Base-by-base conservation (phyloP, 2,888 invertebrate genomes). In the Panopea generosa region DNA sequence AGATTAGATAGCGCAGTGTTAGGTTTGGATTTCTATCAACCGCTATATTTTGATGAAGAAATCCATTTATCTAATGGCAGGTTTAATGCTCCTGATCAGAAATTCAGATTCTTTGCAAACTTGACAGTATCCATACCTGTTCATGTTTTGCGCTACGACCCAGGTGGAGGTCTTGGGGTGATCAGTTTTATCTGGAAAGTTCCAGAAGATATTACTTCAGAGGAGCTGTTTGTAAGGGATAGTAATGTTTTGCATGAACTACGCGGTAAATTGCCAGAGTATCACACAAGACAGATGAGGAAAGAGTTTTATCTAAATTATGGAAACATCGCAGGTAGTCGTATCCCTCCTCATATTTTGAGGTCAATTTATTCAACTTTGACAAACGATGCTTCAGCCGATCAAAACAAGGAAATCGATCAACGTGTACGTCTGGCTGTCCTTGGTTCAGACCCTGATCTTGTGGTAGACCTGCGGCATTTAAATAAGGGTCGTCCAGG, bases 401-500 rank as follows among this genome's bases (percentile, higher is more conserved):
- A 45, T 24, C 59, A 56, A 33, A 75, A 79, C 33, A 60, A 71
- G n/a, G 26, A 29, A 7, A 33, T 79, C 0, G 66, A 66, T 22
- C 27, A 16, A 18, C 16, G 77, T 2, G 26, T 77, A 0, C 26
- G 57, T n/a, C 40, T 49, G 29, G 60, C 77, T 26, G 29, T 77
- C 7, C n/a, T 55, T n/a, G n/a, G 27, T 1, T 20, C 45, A n/a
- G 74, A 74, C 16, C 50, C 70, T 7, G 74, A 74, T 18, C 33
- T 78, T 7, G 63, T 70, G n/a, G n/a, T 20, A 4, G 69, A 79
- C 26, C 14, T 79, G 20, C 43, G 72, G 20, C 76, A 72, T 61
- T 18, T 52, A 14, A 79, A 76, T 50, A 72, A 45, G 16, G 76
- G 79, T 0, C 45, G 74, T 7, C 76, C 72, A 2, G 33, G 45